Conservation (phyloP, 2,888 invertebrate species). For the Eupithecia abbreviata region DNA sequence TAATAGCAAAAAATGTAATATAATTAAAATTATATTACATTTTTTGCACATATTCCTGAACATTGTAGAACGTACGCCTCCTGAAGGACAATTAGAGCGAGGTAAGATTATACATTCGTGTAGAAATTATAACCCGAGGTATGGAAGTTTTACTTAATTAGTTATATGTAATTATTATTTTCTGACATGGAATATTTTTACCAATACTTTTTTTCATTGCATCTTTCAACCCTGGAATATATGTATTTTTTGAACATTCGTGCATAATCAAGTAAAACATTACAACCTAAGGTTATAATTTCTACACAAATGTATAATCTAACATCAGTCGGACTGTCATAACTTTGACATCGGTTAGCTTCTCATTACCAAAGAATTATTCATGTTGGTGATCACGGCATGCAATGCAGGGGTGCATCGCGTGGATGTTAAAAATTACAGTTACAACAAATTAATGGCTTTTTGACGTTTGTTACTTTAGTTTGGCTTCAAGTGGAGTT, state of each 20-base stretch:
- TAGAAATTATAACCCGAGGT: too few species aligned
- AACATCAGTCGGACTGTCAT: constrained; percentile 33
- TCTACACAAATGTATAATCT: neutral
- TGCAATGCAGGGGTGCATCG: constrained; percentile 42
- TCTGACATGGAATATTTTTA: too few species aligned
- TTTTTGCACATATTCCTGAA: too few species aligned
- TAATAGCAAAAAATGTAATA: too few species aligned
- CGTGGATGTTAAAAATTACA: constrained; percentile 39
- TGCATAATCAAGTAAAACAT: neutral
- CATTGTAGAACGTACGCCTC: too few species aligned
- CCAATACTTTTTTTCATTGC: too few species aligned
- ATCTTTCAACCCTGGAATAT: neutral
- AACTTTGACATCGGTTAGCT: constrained; percentile 37
- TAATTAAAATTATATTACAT: too few species aligned
- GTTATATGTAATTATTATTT: too few species aligned
- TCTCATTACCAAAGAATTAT: constrained; percentile 45
- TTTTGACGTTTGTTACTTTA: constrained; percentile 13
- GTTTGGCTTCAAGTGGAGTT: constrained; percentile 16
- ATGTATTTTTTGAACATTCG: too few species aligned
- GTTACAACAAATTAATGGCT: constrained; percentile 26
- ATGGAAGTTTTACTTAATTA: too few species aligned
- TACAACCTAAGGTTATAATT: neutral
- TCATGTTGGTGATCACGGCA: constrained; percentile 43
- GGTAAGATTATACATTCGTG: too few species aligned
- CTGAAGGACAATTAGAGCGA: too few species aligned